Conservation (phyloP, 2,888 invertebrate species). For the Lycophotia porphyrea region DNA sequence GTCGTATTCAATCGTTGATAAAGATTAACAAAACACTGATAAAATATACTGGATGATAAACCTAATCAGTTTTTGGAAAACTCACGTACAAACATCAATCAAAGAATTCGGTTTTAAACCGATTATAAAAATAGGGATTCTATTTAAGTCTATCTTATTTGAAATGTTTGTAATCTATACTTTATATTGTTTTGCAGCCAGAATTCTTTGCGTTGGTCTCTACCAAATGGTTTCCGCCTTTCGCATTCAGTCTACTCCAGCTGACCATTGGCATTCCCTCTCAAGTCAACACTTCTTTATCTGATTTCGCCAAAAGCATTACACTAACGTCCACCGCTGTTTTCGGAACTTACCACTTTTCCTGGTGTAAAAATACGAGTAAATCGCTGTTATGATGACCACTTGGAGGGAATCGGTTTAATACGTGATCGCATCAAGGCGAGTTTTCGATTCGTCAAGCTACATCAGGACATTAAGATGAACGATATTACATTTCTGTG, state of each 20-base stretch:
- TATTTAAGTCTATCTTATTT: slow-evolving; percentile 2
- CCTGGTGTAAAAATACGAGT: slow-evolving; percentile 59
- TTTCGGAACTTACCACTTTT: slow-evolving; percentile 45
- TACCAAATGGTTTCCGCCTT: background rate
- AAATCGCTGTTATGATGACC: slow-evolving; percentile 59
- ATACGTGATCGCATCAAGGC: slow-evolving; percentile 78
- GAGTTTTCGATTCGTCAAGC: slow-evolving; percentile 81
- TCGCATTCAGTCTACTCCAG: background rate
- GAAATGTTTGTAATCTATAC: background rate
- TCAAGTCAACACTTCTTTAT: background rate
- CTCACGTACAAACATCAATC: slow-evolving; percentile 12
- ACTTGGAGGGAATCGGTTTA: slow-evolving; percentile 69
- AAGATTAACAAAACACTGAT: slow-evolving; percentile 24
- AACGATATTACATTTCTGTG: slow-evolving; percentile 62
- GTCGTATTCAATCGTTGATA: slow-evolving; percentile 30
- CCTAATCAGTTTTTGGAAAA: slow-evolving; percentile 27
- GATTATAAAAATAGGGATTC: background rate
- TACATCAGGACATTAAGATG: slow-evolving; percentile 69
- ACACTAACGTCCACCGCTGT: slow-evolving; percentile 11
- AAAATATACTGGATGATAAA: background rate
- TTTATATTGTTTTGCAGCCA: background rate
- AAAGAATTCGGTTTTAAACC: slow-evolving; percentile 1
- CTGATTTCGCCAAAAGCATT: background rate
- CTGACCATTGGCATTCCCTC: background rate
- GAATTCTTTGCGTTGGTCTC: background rate